Evolutionary conservation across 1,140 invertebrate species (phyloP), one percentile per base, ranked within the genome.

Genomic region (Dermatophagoides farinae): DNA sequence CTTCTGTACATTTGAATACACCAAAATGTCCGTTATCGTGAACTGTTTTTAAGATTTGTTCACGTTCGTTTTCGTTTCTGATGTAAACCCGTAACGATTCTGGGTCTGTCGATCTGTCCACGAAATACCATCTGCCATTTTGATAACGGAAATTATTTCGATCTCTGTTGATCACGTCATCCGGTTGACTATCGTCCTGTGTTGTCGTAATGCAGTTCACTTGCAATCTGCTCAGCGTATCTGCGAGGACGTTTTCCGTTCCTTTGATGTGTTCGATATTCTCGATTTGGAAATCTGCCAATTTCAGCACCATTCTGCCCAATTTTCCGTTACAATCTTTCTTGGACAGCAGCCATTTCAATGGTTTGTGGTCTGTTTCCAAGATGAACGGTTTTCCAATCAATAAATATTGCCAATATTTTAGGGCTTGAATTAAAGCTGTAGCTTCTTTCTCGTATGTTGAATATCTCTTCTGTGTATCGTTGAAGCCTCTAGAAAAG

Each of bases 381-480:
- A 63, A 25, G 0, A 12, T 5, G 8, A 65, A 75, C 38, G 66
- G 37, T 5, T 66, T 52, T 1, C 69, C 62, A 50, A 57, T 67
- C 5, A 76, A 50, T 65, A 74, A 78, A 8, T 68, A 64, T 46
- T 70, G 61, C 61, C 74, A 76, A 55, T 73, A 70, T 60, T 73
- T 65, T 40, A 73, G 66, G 1, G 69, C 68, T 67, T 67, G 74
- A n/a, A 73, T 65, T 8, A 74, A 62, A 9, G 69, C 73, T 39
- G 73, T 60, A 22, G 66, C 67, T 64, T 76, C 73, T 57, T 67
- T 65, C 63, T 78, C 74, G n/a, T 67, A 72, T 8, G 71, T 73
- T 9, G 68, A 69, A 61, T 76, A 74, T 25, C 68, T 68, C 18
- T 46, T 55, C 65, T 76, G 70, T 25, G 54, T 41, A 2, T 10